Evolutionary conservation across 1,140 invertebrate species (phyloP).

Genomic region (Drosophila murphyi): DNA sequence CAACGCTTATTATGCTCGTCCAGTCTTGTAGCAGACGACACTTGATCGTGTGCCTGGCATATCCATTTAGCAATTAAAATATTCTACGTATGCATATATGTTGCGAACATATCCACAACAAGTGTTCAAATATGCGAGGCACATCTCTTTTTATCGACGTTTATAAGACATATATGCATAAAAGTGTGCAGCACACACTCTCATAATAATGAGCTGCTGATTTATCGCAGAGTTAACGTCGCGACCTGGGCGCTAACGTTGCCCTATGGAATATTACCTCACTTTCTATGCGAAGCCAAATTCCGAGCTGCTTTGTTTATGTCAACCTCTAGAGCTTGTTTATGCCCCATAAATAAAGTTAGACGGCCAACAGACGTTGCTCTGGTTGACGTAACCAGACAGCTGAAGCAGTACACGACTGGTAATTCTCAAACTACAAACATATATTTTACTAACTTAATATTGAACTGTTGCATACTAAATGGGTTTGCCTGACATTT

Average conservation of each 20-base stretch:
- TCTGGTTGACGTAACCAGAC: background rate
- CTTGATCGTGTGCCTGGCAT: conserved; percentile 22
- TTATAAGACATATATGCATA: conserved; percentile 38
- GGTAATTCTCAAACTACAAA: background rate
- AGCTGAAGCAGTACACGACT: background rate
- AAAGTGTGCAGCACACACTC: conserved; percentile 23
- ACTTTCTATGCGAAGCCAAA: conserved; percentile 16
- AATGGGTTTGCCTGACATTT: background rate
- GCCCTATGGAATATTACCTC: conserved; percentile 22
- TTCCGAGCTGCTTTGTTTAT: conserved; percentile 28
- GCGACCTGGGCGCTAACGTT: background rate
- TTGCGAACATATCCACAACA: conserved; percentile 2
- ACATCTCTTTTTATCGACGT: conserved; percentile 21
- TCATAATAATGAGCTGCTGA: conserved; percentile 38
- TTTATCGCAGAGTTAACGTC: conserved; percentile 44
- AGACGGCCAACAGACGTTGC: background rate
- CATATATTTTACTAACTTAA: background rate
- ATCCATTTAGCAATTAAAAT: conserved; percentile 5
- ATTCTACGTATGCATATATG: background rate
- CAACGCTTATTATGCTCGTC: conserved; percentile 42
- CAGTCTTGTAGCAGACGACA: conserved; percentile 41
- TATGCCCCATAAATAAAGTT: conserved; percentile 11
- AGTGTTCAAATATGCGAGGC: conserved; percentile 36
- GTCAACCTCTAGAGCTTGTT: conserved; percentile 5
- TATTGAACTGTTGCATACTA: background rate